A percentile compares a stretch with the other conserved stretches of the same genome.
Evolutionary conservation across 1,140 invertebrate genomes (phyloP).

Genomic region (Drosophila funebris): DNA sequence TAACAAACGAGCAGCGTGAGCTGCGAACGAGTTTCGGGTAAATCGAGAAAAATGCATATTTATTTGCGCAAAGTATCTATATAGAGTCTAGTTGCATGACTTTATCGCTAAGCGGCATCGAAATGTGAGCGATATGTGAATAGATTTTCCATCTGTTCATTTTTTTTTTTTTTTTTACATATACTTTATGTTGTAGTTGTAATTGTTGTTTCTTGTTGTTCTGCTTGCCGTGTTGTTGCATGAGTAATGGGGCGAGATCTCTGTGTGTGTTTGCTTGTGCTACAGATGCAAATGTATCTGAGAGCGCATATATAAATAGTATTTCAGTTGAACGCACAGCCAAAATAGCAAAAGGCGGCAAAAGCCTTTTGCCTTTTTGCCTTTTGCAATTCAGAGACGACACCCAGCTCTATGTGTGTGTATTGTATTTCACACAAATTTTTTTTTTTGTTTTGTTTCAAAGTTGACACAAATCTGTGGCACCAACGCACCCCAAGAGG

Average conservation of each 20-base stretch:
- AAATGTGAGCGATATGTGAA: conserved; percentile 73
- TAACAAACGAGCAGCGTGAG: conserved; percentile 21
- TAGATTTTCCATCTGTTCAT: conserved; percentile 54
- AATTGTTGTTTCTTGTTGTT: conserved; percentile 31
- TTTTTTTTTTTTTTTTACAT: conserved; percentile 1
- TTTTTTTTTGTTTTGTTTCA: conserved; percentile 64
- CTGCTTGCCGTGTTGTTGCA: conserved; percentile 49
- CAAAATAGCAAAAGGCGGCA: conserved; percentile 67
- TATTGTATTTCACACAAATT: conserved; percentile 75
- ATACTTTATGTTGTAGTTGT: neutral
- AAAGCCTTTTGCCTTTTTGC: conserved; percentile 32
- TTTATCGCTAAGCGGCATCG: conserved; percentile 70
- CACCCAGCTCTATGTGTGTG: neutral
- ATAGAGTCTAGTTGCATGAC: conserved; percentile 42
- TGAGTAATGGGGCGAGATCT: conserved; percentile 68
- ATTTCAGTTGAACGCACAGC: conserved; percentile 79
- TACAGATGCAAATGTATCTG: conserved; percentile 76
- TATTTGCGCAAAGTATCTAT: conserved; percentile 74
- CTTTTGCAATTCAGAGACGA: conserved; percentile 6
- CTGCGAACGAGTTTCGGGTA: conserved; percentile 18
- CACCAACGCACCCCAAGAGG: conserved; percentile 12
- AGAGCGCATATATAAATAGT: conserved; percentile 77
- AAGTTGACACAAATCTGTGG: conserved; percentile 70
- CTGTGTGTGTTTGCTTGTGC: conserved; percentile 24
- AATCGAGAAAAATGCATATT: conserved; percentile 73